These are phyloP conservation scores for Mus spicilegus DNA, from an alignment of 2,113 vertebrate species.

Conservation along the genomic window DNA sequence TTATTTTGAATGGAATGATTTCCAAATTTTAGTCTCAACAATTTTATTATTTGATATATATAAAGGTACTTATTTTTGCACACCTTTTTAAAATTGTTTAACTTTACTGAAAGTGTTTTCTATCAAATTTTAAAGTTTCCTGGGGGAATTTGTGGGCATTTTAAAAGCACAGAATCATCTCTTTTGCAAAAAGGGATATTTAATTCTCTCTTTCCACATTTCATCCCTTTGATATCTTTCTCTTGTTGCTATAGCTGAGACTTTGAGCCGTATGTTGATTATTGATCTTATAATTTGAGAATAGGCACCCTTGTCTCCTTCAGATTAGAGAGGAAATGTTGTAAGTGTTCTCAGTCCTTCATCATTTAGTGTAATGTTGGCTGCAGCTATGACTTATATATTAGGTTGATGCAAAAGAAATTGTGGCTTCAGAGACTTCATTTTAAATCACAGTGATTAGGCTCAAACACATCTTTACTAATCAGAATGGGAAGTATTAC, in stretches of 20 bases:
- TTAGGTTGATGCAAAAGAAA: background rate
- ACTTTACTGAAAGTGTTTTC: background rate
- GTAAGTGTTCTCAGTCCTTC: background rate
- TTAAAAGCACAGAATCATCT: background rate
- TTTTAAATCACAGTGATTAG: background rate
- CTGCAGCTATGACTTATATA: background rate
- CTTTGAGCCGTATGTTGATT: background rate
- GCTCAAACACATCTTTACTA: background rate
- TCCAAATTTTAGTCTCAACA: background rate
- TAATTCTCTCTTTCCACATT: background rate
- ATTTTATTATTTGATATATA: background rate
- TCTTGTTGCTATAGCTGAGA: background rate
- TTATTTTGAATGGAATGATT: background rate
- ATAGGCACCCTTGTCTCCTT: background rate
- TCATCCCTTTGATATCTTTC: background rate
- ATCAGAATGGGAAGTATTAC: background rate
- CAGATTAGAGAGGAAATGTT: background rate
- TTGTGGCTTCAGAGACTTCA: background rate
- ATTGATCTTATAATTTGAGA: background rate
- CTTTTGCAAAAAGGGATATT: background rate
- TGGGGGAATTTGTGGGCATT: no score
- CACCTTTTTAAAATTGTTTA: background rate
- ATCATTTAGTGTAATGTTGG: background rate
- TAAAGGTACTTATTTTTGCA: background rate
- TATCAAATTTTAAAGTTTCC: background rate